A percentile compares a stretch with the other conserved stretches of the same genome.
These are phyloP conservation scores for Thymelicus sylvestris DNA, from an alignment of 2,888 invertebrate genomes.

Conservation along the genomic window DNA sequence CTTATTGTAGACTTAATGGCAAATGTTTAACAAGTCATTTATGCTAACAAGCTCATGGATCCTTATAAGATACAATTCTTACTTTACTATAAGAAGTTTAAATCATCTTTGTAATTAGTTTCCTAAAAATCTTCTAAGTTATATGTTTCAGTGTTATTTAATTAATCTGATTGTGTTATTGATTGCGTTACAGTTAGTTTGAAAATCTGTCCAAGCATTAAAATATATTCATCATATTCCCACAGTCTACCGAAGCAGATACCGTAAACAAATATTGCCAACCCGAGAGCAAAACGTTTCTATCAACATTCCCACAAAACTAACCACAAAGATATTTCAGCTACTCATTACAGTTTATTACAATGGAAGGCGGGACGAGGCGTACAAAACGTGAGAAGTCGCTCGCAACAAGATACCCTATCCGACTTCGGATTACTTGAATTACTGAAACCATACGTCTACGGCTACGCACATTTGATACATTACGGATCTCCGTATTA, in stretches of 20 bases:
- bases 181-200: too few species aligned
- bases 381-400: constrained; percentile 59
- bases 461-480: constrained; percentile 71
- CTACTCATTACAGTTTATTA: constrained; percentile 25
- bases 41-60: constrained; percentile 41
- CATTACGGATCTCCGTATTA: constrained; percentile 73
- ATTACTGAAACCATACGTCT: constrained; percentile 82
- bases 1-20: constrained; percentile 64
- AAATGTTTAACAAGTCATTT: constrained; percentile 65
- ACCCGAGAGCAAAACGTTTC: not conserved
- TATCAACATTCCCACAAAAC: constrained; percentile 12
- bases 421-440: constrained; percentile 78
- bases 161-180: too few species aligned
- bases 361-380: constrained; percentile 8
- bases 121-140: too few species aligned
- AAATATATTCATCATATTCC: not conserved
- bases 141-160: too few species aligned
- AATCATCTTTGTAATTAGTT: not conserved
- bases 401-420: constrained; percentile 73
- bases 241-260: not conserved
- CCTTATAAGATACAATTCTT: constrained; percentile 30
- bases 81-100: constrained; percentile 5
- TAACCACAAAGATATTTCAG: constrained; percentile 18
- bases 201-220: too few species aligned
- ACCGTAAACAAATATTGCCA: not conserved